Base-by-base conservation (phyloP, 2,113 vertebrate genomes). In the Actinemys pallida region DNA sequence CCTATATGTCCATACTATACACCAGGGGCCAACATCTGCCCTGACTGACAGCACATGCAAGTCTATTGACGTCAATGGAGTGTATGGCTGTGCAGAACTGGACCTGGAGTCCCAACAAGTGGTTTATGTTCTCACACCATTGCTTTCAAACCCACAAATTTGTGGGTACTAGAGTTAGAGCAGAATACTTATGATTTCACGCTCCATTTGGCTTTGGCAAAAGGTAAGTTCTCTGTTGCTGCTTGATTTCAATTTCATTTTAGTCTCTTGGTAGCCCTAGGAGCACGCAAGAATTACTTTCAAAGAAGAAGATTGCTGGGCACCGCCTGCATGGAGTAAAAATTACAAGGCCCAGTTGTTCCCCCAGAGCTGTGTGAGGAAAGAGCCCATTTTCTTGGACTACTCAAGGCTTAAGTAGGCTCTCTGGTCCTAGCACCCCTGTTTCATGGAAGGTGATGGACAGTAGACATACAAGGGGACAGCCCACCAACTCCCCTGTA, bases 401-500 rank as follows among this genome's bases (percentile, higher is more conserved):
- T n/a, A 69, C 17, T 39, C 19, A 39, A 17, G 62, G 62, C 35
- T 69, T n/a, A 19, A 69, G 17, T 29, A 13, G 57, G 57, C 25
- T 12, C 57, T 59, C 57, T 59, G 27, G 25, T 69, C 65, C 31
- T 69, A 7, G 35, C 35, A n/a, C 35, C 16, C 25, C 35, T 69
- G 10, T n/a, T n/a, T 31, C 35, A n/a, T 69, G 35, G 35, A 69
- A n/a, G 16, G 35, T 4, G 35, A 19, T 19, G 7, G 17, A n/a
- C 6, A 20, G 65, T 19, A 17, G 31, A 69, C 16, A n/a, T 69
- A 16, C 35, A 69, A n/a, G 17, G 14, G 31, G 31, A 7, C 29
- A 65, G 79, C 75, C 92, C 94, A 84, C 82, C 93, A 79, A 86
- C 86, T 65, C 81, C 75, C n/a, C 65, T 95, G 27, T 87, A 90